Evolutionary conservation across 2,888 invertebrate species (phyloP).

Genomic region (Gibbula magus): DNA sequence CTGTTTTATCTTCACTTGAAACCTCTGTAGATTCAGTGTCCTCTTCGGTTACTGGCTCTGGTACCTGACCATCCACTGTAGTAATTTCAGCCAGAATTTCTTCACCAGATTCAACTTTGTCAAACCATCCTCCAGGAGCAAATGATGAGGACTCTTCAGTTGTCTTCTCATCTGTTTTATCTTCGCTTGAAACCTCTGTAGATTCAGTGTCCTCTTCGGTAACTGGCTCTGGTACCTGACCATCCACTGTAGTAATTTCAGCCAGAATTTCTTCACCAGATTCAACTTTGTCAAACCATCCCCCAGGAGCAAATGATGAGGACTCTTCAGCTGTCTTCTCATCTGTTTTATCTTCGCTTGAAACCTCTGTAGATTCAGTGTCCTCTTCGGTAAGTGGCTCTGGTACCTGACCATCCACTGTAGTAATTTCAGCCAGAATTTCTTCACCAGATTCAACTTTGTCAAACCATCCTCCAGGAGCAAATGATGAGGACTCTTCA

Average conservation of each 20-base stretch:
- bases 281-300: slow-evolving; percentile 7
- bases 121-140: not conserved
- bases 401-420: slow-evolving; percentile 19
- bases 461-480: not conserved
- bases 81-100: not conserved
- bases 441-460: slow-evolving; percentile 2
- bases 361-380: not conserved
- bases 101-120: too few relatives aligned
- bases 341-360: not conserved
- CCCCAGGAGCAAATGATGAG: not conserved
- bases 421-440: not conserved
- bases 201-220: not conserved
- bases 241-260: slow-evolving; percentile 2
- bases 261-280: not conserved
- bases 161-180: not conserved
- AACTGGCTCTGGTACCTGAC: not conserved
- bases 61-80: not conserved
- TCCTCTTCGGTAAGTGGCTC: not conserved
- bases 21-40: not conserved
- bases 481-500: not conserved
- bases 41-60: not conserved
- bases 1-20: not conserved
- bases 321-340: not conserved
- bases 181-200: not conserved
- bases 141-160: not conserved